These are phyloP conservation scores for Sesamia inferens DNA, from an alignment of 2,888 invertebrate species.

Conservation along the genomic window DNA sequence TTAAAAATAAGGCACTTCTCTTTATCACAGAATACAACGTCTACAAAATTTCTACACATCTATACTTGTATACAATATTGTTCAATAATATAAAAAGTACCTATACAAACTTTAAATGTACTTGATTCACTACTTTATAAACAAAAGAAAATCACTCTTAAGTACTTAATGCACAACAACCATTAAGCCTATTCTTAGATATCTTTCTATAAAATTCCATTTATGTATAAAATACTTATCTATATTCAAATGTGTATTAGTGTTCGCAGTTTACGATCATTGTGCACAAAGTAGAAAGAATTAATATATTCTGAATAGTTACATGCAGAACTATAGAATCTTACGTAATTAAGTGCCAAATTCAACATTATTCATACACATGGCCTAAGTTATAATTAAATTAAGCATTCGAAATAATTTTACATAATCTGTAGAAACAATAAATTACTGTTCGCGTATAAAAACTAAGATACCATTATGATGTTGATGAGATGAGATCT, in stretches of 20 bases:
- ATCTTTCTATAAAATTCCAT: background rate
- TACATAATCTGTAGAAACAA: constrained; percentile 45
- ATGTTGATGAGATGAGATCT: constrained; percentile 60
- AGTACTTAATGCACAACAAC: constrained; percentile 19
- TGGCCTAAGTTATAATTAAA: constrained; percentile 20
- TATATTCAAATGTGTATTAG: constrained; percentile 6
- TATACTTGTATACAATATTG: constrained; percentile 56
- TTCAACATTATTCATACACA: constrained; percentile 27
- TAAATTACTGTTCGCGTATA: constrained; percentile 53
- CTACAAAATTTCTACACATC: constrained; percentile 66
- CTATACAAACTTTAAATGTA: constrained; percentile 35
- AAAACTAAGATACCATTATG: constrained; percentile 43
- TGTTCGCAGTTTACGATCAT: constrained; percentile 8
- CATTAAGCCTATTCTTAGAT: background rate
- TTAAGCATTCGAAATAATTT: constrained; percentile 30
- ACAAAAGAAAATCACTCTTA: constrained; percentile 22
- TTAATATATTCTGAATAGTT: constrained; percentile 39
- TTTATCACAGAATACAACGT: constrained; percentile 85
- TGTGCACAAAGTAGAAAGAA: constrained; percentile 38
- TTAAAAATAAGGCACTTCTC: constrained; percentile 82
- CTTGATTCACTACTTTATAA: constrained; percentile 18
- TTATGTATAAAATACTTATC: constrained; percentile 14
- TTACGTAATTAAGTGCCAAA: constrained; percentile 27
- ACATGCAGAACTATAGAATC: constrained; percentile 38
- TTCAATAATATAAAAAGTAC: constrained; percentile 64